Conservation (phyloP, 2,888 invertebrate genomes). For the Pammene fasciana region DNA sequence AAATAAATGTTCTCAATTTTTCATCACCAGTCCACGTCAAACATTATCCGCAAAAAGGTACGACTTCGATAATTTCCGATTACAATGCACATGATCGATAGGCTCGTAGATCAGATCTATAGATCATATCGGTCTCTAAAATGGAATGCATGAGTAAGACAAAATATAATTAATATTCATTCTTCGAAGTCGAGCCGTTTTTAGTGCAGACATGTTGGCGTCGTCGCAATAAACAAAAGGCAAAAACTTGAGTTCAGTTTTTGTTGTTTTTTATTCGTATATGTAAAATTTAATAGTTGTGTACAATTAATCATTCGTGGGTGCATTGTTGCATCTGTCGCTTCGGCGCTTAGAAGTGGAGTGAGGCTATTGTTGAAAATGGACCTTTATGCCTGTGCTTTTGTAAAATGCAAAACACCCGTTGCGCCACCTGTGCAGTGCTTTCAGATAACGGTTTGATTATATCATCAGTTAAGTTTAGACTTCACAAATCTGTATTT, state of each 20-base stretch:
- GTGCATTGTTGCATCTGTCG: slow-evolving; percentile 79
- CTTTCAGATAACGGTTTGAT: slow-evolving; percentile 48
- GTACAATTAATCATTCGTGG: slow-evolving; percentile 75
- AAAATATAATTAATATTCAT: slow-evolving; percentile 83
- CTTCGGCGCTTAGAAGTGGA: slow-evolving; percentile 65
- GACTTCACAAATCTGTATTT: background rate
- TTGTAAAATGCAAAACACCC: slow-evolving; percentile 58
- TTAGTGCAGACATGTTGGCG: slow-evolving; percentile 82
- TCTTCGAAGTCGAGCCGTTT: slow-evolving; percentile 79
- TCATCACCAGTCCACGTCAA: slow-evolving; percentile 56
- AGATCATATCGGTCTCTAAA: slow-evolving; percentile 81
- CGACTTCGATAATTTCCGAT: slow-evolving; percentile 81
- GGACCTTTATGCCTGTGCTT: slow-evolving; percentile 65
- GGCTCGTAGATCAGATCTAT: slow-evolving; percentile 81
- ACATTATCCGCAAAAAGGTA: slow-evolving; percentile 78
- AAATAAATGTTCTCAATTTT: slow-evolving; percentile 30
- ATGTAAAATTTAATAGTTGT: slow-evolving; percentile 74
- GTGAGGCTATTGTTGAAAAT: slow-evolving; percentile 66
- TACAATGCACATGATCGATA: slow-evolving; percentile 80
- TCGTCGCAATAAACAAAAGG: slow-evolving; percentile 80
- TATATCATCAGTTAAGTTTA: slow-evolving; percentile 35
- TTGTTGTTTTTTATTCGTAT: slow-evolving; percentile 65
- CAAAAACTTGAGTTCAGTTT: slow-evolving; percentile 73
- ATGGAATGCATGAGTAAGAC: slow-evolving; percentile 84
- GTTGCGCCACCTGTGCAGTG: slow-evolving; percentile 72